phyloP scores from a whole-genome alignment of 2,797 vertebrate species.

The Thamnophis elegans region DNA sequence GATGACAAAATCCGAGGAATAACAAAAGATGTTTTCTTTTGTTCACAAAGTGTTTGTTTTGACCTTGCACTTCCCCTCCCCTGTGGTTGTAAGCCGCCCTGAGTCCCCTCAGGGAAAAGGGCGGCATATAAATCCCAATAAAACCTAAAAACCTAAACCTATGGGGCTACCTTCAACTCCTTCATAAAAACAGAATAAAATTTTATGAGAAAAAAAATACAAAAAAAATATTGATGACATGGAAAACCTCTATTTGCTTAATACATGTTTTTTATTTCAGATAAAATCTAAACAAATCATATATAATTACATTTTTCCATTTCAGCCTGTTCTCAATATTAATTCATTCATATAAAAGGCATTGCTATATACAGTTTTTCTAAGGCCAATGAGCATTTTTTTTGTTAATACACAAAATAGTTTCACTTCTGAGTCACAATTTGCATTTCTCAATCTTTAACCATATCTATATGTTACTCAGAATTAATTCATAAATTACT shows the following conservation, averaged over 20 bases:
- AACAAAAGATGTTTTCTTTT: not conserved
- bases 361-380: not conserved
- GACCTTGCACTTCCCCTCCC: too few relatives aligned
- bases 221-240: not conserved
- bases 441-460: conserved; percentile 51
- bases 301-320: conserved; percentile 14
- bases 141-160: too few relatives aligned
- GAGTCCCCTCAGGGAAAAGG: too few relatives aligned
- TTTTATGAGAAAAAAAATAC: not conserved
- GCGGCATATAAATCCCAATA: too few relatives aligned
- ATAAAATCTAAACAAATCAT: not conserved
- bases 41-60: too few relatives aligned
- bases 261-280: not conserved
- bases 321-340: not conserved
- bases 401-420: not conserved
- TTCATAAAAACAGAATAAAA: not conserved
- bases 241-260: not conserved
- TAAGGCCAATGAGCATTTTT: not conserved
- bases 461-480: conserved; percentile 58
- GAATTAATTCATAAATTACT: conserved; percentile 67
- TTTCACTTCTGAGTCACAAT: not conserved
- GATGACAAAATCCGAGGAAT: not conserved
- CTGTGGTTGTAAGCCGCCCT: too few relatives aligned
- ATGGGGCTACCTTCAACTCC: not conserved
- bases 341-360: not conserved